phyloP scores from a whole-genome alignment of 2,113 vertebrate species.

The Passer domesticus region DNA sequence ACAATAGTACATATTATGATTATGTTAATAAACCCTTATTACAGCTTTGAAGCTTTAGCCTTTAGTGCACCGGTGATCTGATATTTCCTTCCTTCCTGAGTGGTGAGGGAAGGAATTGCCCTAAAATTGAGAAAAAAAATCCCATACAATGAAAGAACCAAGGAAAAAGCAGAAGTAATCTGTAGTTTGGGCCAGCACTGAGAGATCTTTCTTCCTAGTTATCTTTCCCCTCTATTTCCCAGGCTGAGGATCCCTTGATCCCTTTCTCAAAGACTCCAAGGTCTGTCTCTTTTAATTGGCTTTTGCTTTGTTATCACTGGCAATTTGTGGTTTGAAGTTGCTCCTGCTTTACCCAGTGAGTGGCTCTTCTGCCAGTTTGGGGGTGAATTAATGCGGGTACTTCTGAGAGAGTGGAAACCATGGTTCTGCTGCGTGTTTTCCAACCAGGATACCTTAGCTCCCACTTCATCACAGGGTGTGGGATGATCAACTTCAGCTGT shows the following conservation, averaged over 20 bases:
- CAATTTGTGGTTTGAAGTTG: fast-evolving
- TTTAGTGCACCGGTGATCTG: not conserved
- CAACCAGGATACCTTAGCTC: not conserved
- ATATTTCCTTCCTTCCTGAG: not conserved
- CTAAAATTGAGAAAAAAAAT: not conserved
- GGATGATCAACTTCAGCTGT: not conserved
- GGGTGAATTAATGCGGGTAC: not conserved
- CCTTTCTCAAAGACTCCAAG: not conserved
- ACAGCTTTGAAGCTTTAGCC: not conserved
- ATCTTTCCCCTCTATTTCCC: not conserved
- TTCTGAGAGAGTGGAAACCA: fast-evolving
- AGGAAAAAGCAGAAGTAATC: not conserved
- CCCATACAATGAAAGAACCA: not conserved
- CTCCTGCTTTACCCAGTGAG: not conserved
- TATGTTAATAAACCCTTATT: slow-evolving; percentile 58
- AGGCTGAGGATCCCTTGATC: not conserved
- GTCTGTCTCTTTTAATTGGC: not conserved
- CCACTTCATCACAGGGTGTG: fast-evolving
- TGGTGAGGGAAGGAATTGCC: not conserved
- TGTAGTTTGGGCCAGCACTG: not conserved
- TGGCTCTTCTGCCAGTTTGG: not conserved
- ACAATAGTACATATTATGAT: not conserved
- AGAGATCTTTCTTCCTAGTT: not conserved
- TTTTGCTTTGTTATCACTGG: fast-evolving
- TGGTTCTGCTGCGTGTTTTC: not conserved